Evolutionary conservation across 1,140 invertebrate species (phyloP), one percentile per base, ranked within the genome.

Genomic region (Drosophila obscura): DNA sequence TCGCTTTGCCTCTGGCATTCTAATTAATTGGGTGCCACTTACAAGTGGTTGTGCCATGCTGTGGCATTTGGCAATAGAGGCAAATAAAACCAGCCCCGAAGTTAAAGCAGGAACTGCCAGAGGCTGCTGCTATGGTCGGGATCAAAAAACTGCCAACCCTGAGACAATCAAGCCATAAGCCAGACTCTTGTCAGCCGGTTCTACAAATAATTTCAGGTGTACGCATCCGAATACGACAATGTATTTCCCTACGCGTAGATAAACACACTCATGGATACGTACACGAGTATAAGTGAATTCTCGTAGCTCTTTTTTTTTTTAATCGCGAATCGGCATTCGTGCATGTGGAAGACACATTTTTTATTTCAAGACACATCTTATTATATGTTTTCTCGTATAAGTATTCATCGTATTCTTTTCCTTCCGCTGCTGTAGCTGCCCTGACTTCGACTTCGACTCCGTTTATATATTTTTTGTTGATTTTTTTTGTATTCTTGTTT

Each of bases 61-160:
- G 31, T 31, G 39, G 31, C 9, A 35, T 24, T 28, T 41, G 22
- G 31, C 19, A 69, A 57, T 44, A 11, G 39, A 66, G 16, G 16
- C 2, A 39, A n/a, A 43, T 19, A 11, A 15, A 31, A 64, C 11
- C 35, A 13, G 35, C 11, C 9, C 0, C 3, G 1, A 9, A 45
- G 35, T 16, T 13, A 8, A 24, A 74, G 60, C 72, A 74, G 72
- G 72, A 74, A 74, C 72, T 74, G 57, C 28, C 57, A 73, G 43
- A 35, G 56, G 28, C 44, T 57, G n/a, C 39, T 41, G 48, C 41
- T 26, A 52, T 24, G 74, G 60, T 45, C 60, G 71, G 62, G 72
- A 71, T 75, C 73, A 76, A 76, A 52, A 68, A 76, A 76, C 73
- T 76, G 64, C 46, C 73, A 76, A 76, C 73, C 73, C 73, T 76